Conservation (phyloP, 2,113 vertebrate genomes). For the western clawed frog (Xenopus tropicalis) region DNA sequence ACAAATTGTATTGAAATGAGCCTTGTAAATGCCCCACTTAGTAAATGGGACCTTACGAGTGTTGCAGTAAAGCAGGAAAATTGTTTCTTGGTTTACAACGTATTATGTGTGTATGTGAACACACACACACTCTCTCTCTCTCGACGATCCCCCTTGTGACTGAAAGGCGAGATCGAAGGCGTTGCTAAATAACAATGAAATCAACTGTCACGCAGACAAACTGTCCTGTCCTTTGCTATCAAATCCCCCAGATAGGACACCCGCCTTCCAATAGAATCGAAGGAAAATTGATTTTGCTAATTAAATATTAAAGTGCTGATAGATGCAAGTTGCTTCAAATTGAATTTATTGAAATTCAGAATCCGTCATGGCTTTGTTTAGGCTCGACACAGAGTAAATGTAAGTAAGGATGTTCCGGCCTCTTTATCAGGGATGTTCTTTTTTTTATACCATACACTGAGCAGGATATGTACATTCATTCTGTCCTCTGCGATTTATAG, state of each 20-base stretch:
- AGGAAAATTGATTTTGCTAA: conserved; percentile 27
- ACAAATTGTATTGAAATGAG: too few relatives aligned
- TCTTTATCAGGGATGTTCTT: too few relatives aligned
- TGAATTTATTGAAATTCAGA: conserved; percentile 22
- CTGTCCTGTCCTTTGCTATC: conserved; percentile 18
- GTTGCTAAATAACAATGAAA: conserved; percentile 21
- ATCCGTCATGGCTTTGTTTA: conserved; percentile 2
- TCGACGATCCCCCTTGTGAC: too few relatives aligned
- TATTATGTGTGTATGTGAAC: too few relatives aligned
- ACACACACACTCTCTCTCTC: too few relatives aligned
- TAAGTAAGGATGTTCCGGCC: not conserved
- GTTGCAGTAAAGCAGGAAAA: too few relatives aligned
- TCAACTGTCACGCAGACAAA: conserved; percentile 20
- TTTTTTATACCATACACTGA: too few relatives aligned
- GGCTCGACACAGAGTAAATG: conserved; percentile 1
- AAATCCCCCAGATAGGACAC: conserved; percentile 19
- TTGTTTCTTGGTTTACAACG: too few relatives aligned
- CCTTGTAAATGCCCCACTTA: too few relatives aligned
- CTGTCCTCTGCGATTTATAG: too few relatives aligned
- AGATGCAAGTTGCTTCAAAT: conserved; percentile 4
- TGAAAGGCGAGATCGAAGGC: conserved; percentile 14
- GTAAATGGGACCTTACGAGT: too few relatives aligned
- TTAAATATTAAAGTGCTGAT: conserved; percentile 39
- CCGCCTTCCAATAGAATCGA: conserved; percentile 19
- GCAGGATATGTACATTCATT: too few relatives aligned